Evolutionary conservation across 2,888 invertebrate species (phyloP).

Genomic region (Drosophila robusta): DNA sequence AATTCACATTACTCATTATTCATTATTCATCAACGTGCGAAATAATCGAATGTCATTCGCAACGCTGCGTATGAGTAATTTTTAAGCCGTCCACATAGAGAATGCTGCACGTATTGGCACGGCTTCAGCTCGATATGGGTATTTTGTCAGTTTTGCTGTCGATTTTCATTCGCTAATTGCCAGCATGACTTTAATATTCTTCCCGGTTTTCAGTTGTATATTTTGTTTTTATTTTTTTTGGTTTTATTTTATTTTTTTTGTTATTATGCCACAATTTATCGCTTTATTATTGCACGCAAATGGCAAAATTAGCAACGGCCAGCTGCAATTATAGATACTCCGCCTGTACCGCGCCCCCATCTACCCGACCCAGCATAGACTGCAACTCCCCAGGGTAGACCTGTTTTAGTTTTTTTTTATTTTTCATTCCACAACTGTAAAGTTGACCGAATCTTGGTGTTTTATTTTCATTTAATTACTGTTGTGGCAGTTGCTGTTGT

Average conservation of each 20-base stretch:
- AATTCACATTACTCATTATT: slow-evolving; percentile 38
- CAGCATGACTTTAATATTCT: slow-evolving; percentile 56
- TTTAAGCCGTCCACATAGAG: slow-evolving; percentile 5
- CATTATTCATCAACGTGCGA: slow-evolving; percentile 6
- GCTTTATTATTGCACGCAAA: slow-evolving; percentile 74
- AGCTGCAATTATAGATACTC: slow-evolving; percentile 52
- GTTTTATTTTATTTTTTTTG: not conserved
- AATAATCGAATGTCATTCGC: slow-evolving; percentile 34
- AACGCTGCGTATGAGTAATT: slow-evolving; percentile 38
- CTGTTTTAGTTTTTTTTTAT: slow-evolving; percentile 45
- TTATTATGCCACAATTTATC: slow-evolving; percentile 54
- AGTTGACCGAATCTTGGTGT: slow-evolving; percentile 73
- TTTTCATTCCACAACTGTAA: slow-evolving; percentile 28
- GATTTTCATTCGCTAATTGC: slow-evolving; percentile 55
- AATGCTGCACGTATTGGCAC: not conserved
- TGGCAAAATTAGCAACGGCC: slow-evolving; percentile 66
- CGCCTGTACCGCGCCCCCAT: not conserved
- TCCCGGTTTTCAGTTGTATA: slow-evolving; percentile 28
- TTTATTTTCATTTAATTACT: slow-evolving; percentile 80
- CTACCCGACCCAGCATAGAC: not conserved
- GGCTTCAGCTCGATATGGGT: slow-evolving; percentile 18
- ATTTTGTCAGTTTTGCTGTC: slow-evolving; percentile 25
- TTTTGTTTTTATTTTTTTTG: slow-evolving; percentile 14
- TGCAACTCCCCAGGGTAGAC: slow-evolving; percentile 48
- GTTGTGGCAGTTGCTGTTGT: slow-evolving; percentile 35